Percentiles rank a stretch among this genome's conserved stretches.
Conservation (phyloP, 2,888 invertebrate genomes). For the Esperia sulphurella region DNA sequence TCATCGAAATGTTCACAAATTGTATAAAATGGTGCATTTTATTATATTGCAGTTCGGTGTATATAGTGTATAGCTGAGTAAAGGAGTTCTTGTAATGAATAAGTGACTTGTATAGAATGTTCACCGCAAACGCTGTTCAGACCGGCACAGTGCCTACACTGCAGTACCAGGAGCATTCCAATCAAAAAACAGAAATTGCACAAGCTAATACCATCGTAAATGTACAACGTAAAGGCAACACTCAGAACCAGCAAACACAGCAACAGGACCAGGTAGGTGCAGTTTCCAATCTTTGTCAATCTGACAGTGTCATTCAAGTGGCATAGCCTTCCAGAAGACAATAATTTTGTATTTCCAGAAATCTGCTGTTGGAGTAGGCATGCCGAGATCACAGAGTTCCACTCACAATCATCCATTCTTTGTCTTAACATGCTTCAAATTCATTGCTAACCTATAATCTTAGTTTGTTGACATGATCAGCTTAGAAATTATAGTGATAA, state of each 20-base stretch:
- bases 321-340: background rate
- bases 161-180: constrained; percentile 84
- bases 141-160: constrained; percentile 81
- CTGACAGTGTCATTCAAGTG: background rate
- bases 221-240: constrained; percentile 80
- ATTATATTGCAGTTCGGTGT: constrained; percentile 29
- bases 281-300: background rate
- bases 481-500: background rate
- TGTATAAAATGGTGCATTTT: constrained; percentile 20
- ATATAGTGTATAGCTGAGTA: constrained; percentile 31
- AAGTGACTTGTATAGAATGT: constrained; percentile 59
- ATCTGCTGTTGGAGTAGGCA: background rate
- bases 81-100: constrained; percentile 51
- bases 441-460: background rate
- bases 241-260: constrained; percentile 58
- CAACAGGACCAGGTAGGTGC: constrained; percentile 37
- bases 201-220: constrained; percentile 80
- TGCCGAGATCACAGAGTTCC: constrained; percentile 7
- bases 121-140: constrained; percentile 81
- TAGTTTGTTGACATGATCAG: background rate
- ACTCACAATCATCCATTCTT: background rate
- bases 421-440: background rate
- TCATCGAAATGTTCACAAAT: constrained; percentile 21
- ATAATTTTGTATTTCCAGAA: background rate
- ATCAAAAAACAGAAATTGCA: constrained; percentile 59